Evolutionary conservation across 2,888 invertebrate genomes (phyloP).

Genomic region (Ferrisia virgata): DNA sequence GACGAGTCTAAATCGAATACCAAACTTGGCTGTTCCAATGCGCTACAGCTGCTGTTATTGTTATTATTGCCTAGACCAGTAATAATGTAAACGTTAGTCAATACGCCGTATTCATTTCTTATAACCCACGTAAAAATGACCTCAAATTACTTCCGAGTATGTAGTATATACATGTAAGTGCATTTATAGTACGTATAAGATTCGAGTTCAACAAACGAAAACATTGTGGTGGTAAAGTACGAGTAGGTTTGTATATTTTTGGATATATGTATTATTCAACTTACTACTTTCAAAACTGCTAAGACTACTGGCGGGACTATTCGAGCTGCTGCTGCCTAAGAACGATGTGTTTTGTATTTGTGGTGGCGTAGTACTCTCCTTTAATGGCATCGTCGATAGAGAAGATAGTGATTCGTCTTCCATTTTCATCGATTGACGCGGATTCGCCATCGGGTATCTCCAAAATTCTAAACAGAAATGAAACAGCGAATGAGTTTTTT

Average conservation of each 20-base stretch:
- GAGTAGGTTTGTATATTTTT: neutral
- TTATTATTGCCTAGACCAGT: slow-evolving; percentile 52
- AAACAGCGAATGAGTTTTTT: too few relatives aligned
- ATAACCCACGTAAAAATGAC: neutral
- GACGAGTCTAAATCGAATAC: slow-evolving; percentile 46
- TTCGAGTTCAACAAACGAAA: neutral
- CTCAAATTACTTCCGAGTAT: neutral
- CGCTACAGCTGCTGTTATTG: slow-evolving; percentile 52
- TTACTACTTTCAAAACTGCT: slow-evolving; percentile 67
- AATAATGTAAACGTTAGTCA: neutral
- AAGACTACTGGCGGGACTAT: slow-evolving; percentile 65
- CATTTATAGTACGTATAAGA: neutral
- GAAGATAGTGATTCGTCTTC: slow-evolving; percentile 53
- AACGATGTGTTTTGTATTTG: slow-evolving; percentile 48
- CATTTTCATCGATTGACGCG: slow-evolving; percentile 58
- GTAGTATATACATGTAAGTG: neutral
- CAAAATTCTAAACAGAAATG: slow-evolving; percentile 51
- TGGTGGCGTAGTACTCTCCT: slow-evolving; percentile 52
- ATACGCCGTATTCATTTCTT: neutral
- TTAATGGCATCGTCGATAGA: slow-evolving; percentile 54
- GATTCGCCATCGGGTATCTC: slow-evolving; percentile 72
- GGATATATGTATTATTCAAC: too few relatives aligned
- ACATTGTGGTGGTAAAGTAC: neutral
- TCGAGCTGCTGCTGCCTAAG: slow-evolving; percentile 52
- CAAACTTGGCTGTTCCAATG: slow-evolving; percentile 48